phyloP scores from a whole-genome alignment of 2,888 invertebrate genomes.

The Adela reaumurella region DNA sequence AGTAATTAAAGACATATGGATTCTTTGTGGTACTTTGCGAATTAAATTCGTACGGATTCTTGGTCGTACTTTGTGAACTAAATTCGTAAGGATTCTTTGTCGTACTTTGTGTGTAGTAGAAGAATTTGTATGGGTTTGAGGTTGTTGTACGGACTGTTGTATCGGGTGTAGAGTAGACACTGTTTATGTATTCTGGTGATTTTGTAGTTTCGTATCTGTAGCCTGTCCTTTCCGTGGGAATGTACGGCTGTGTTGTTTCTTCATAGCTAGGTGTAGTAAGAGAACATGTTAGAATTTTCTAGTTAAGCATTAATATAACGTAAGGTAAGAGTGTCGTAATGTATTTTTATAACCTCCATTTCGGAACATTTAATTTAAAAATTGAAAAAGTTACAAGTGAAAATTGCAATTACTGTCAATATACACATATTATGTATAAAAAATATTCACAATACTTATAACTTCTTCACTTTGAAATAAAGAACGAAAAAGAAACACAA shows the following conservation, averaged over 20 bases:
- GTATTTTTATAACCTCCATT: too few relatives aligned
- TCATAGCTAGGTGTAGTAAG: slow-evolving; percentile 33
- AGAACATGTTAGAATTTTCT: too few relatives aligned
- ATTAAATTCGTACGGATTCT: slow-evolving; percentile 18
- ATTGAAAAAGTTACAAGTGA: too few relatives aligned
- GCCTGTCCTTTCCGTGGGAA: slow-evolving; percentile 17
- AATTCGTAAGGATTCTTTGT: slow-evolving; percentile 20
- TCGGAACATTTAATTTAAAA: too few relatives aligned
- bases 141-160: slow-evolving; percentile 14
- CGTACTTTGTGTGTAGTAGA: slow-evolving; percentile 17
- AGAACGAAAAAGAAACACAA: not conserved
- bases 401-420: too few relatives aligned
- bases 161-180: slow-evolving; percentile 20
- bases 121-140: slow-evolving; percentile 19
- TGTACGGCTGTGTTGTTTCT: slow-evolving; percentile 44
- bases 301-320: too few relatives aligned
- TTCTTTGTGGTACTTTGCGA: slow-evolving; percentile 19
- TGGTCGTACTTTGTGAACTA: slow-evolving; percentile 18
- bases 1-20: slow-evolving; percentile 18
- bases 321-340: too few relatives aligned
- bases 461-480: too few relatives aligned
- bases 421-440: too few relatives aligned
- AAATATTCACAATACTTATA: too few relatives aligned
- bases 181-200: slow-evolving; percentile 19
- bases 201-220: slow-evolving; percentile 5